Evolutionary conservation across 2,113 vertebrate species (phyloP), one percentile per base, ranked within the genome.

Genomic region (Monopterus albus): DNA sequence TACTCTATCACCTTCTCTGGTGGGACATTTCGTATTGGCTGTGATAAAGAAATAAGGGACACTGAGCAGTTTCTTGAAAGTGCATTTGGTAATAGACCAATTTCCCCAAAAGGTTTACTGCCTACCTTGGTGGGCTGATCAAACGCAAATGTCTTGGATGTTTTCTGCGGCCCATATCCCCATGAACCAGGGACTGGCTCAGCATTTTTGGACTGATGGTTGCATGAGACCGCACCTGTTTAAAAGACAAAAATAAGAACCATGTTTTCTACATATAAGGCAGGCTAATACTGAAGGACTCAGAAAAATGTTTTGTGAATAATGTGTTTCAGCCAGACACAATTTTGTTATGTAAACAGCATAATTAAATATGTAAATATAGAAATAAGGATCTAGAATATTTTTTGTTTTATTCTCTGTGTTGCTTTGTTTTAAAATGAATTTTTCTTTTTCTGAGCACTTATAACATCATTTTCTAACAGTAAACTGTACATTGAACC

Each of bases 1-100:
- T 84, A 98, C 98, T 98, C 93, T 3, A 98, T 96, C 49, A 94
- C 72, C 45, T 79, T 95, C 47, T 95, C 94, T 51, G 92, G 88
- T 3, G 96, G 96, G 62, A 91, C 86, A 61, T 72, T 92, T 84
- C 94, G 91, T 20, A 92, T 23, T 10, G 88, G 88, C 98, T 98
- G 89, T 8, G 72, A 78, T n/a, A 47, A 38, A 82, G 64, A 2
- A 72, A 33, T 61, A 2, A 46, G 9, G 50, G 29, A 42, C 0
- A 7, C 2, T 31, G 8, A 31, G 29, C 2, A 23, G 14, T 26
- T 28, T 0, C 6, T 18, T 6, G 15, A 4, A 13, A 39, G 29
- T 23, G 2, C 6, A 13, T 17, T 51, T 31, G 29, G 5, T 31
- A 31, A 31, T 31, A 6, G 5, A 31, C 8, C 8, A 31, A 26